Conservation (phyloP, 2,113 vertebrate species). For the Murina feae region DNA sequence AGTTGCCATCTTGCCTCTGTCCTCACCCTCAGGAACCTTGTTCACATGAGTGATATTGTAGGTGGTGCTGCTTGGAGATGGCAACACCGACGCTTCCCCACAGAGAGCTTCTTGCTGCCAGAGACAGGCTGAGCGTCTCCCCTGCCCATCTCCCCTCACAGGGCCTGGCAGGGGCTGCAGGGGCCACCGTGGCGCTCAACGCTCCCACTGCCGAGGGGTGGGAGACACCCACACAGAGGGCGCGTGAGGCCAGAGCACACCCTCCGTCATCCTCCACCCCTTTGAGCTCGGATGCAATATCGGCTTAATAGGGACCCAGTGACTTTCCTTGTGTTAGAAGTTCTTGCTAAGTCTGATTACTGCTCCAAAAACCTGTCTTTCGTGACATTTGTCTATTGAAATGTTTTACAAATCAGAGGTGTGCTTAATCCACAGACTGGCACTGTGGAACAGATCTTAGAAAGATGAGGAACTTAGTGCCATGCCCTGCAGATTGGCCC, state of each 20-base stretch:
- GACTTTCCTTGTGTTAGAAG: background rate
- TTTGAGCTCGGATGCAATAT: background rate
- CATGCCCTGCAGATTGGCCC: background rate
- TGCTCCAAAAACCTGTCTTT: background rate
- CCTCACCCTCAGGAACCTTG: background rate
- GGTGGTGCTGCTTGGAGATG: background rate
- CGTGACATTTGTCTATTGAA: background rate
- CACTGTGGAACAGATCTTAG: background rate
- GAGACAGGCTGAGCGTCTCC: background rate
- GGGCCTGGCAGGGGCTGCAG: background rate
- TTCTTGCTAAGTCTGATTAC: background rate
- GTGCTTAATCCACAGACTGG: background rate
- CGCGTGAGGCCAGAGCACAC: background rate
- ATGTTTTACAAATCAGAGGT: background rate
- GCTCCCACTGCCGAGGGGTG: background rate
- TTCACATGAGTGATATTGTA: background rate
- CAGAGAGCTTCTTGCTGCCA: background rate
- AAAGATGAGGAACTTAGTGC: background rate
- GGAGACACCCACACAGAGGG: background rate
- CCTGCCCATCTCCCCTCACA: background rate
- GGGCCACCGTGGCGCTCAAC: background rate
- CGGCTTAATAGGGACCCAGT: background rate
- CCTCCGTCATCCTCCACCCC: rapidly evolving
- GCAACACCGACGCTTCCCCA: background rate
- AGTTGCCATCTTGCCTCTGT: too few species aligned